Evolutionary conservation across 2,888 invertebrate genomes (phyloP), one percentile per base, ranked within the genome.

Genomic region (Melanostoma mellinum): DNA sequence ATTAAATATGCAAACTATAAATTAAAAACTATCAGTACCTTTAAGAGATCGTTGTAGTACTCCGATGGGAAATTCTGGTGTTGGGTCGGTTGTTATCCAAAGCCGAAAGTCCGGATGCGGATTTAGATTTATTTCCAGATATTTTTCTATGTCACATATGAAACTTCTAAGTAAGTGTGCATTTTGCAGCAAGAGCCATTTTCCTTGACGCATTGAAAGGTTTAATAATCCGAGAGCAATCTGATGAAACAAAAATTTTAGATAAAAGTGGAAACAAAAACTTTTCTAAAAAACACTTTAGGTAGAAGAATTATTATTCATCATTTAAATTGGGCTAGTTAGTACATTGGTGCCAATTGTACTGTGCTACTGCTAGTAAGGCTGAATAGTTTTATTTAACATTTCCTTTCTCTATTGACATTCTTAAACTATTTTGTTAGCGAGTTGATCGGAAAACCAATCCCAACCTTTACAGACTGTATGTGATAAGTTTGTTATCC

Each of bases 161-260:
- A 98, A 98, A 3, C 93, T 92, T 6, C 97, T 93, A 33, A 98
- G 91, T 60, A 98, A 92, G 89, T 98, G 98, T 84, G 97, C 98
- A 92, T 98, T 98, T 92, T 98, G 98, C 33, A 97, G 92, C 94
- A 98, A 96, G 81, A 98, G 91, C 98, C 98, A 98, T 88, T 96
- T 95, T 0, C 98, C 98, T 89, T 95, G 94, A 0, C 93, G 92
- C 8, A 95, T 93, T 0, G 96, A 95, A 0, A 93, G 93, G 84
- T 95, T 94, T 9, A 97, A 89, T 6, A 97, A 90, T 30, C 90
- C 91, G 38, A 95, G 87, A 0, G 98, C 98, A 2, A 94, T 91
- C 96, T 96, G 87, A 20, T 20, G 20, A 20, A 20, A 20, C 20
- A 20, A 20, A 20, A 20, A 1, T 20, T 20, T 20, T 20, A 20